phyloP scores from a whole-genome alignment of 2,113 vertebrate species.

The Limnothrissa miodon region DNA sequence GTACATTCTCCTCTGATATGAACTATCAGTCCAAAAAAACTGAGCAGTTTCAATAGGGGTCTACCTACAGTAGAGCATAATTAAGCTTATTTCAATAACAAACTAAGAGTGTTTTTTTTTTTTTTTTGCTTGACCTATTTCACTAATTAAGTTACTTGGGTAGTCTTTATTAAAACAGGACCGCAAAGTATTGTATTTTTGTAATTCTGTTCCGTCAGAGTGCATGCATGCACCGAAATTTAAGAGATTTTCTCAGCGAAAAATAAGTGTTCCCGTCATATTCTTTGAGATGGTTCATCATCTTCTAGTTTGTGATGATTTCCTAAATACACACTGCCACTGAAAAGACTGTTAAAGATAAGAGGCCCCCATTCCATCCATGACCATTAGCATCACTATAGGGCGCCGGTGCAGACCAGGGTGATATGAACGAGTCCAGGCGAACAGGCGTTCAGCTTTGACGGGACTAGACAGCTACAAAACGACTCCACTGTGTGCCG shows the following conservation, averaged over 20 bases:
- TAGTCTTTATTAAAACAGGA: no score
- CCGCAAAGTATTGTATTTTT: background rate
- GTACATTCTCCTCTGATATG: no score
- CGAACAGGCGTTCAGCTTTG: constrained; percentile 42
- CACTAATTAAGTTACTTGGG: background rate
- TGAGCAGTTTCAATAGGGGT: background rate
- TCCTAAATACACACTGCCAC: background rate
- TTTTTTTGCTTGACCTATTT: background rate
- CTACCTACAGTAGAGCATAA: background rate
- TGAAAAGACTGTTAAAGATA: background rate
- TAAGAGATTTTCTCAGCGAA: no score
- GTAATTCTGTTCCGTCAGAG: background rate
- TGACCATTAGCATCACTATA: constrained; percentile 26
- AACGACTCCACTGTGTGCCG: constrained; percentile 60
- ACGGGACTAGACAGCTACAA: constrained; percentile 49
- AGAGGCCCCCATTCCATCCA: background rate
- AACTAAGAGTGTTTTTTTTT: background rate
- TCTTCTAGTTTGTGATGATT: background rate
- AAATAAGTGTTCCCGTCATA: background rate
- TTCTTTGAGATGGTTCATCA: background rate
- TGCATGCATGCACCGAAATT: background rate
- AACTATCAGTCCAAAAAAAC: no score
- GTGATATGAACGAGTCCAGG: constrained; percentile 24
- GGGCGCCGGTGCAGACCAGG: constrained; percentile 39
- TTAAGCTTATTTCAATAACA: background rate